Conservation (phyloP, 37 sponge, comb jelly and placozoan species). For the Halichondria panicea region DNA sequence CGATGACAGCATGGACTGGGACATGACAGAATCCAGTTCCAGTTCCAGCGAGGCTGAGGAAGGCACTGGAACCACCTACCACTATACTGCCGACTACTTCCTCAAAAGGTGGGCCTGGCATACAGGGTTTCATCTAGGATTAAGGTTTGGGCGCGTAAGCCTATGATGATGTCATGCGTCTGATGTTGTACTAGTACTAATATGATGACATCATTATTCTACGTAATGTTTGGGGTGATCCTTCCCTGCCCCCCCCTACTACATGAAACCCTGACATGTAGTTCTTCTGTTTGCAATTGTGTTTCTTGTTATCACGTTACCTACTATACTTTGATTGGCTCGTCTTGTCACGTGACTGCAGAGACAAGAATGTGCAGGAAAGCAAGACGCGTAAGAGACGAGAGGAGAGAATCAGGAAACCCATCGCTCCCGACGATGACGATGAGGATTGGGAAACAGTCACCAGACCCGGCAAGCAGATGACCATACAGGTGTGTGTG, state of each 20-base stretch:
- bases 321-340: neutral
- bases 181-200: too few relatives aligned
- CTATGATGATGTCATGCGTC: too few relatives aligned
- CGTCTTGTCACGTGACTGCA: constrained; percentile 1
- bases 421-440: constrained; percentile 27
- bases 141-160: too few relatives aligned
- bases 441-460: constrained; percentile 51
- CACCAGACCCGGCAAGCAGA: neutral
- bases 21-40: constrained; percentile 36
- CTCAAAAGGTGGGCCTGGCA: constrained; percentile 76
- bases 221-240: constrained; percentile 1
- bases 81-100: constrained; percentile 77
- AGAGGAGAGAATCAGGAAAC: constrained; percentile 12
- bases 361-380: constrained; percentile 10
- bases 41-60: constrained; percentile 44
- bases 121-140: too few relatives aligned
- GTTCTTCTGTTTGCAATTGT: neutral
- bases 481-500: neutral
- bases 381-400: constrained; percentile 6
- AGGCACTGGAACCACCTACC: constrained; percentile 15
- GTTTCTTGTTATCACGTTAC: neutral
- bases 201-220: too few relatives aligned
- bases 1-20: constrained; percentile 57
- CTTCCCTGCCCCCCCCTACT: constrained; percentile 2
- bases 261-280: neutral